Conservation (phyloP, 2,113 vertebrate species). For the Tauraco erythrolophus region DNA sequence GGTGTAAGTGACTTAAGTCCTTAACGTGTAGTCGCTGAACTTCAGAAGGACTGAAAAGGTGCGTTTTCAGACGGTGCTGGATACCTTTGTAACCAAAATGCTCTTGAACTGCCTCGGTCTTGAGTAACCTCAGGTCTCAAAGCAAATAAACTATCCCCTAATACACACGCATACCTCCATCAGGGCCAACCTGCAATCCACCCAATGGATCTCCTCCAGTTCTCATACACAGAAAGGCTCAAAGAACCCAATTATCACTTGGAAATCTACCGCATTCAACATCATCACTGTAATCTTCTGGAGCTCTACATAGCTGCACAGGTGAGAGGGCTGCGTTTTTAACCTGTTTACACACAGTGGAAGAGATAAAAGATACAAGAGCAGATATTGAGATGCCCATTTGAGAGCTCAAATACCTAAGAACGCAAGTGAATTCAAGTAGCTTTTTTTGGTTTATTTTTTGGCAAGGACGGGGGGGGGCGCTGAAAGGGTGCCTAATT, state of each 20-base stretch:
- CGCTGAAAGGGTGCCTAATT: conserved; percentile 31
- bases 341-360: neutral
- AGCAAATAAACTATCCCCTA: neutral
- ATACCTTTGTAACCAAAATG: neutral
- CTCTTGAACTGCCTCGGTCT: neutral
- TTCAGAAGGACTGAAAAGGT: neutral
- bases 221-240: neutral
- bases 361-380: neutral
- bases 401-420: neutral
- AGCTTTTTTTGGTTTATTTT: neutral
- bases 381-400: neutral
- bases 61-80: neutral
- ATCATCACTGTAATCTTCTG: neutral
- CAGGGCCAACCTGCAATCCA: neutral
- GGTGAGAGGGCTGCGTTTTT: neutral
- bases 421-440: neutral
- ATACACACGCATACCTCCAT: fast-evolving
- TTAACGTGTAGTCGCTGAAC: fast-evolving
- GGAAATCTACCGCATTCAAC: fast-evolving
- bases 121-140: neutral
- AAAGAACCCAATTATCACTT: neutral
- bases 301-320: fast-evolving
- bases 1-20: neutral
- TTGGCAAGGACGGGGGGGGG: neutral
- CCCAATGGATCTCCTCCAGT: fast-evolving